phyloP scores from a whole-genome alignment of 1,140 invertebrate genomes.

The Drosophila cardini region DNA sequence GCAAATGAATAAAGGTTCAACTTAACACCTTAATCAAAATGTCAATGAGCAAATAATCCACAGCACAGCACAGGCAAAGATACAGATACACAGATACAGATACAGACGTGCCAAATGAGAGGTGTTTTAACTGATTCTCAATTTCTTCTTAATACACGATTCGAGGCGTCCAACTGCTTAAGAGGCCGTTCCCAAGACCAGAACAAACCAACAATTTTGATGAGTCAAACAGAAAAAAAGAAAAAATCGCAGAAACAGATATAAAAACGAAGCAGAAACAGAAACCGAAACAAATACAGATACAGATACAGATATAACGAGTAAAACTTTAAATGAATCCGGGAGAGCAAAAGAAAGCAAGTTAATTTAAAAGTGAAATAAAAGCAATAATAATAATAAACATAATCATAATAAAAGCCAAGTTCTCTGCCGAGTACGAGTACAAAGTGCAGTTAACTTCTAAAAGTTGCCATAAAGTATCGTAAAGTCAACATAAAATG shows the following conservation, averaged over 20 bases:
- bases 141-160: constrained; percentile 15
- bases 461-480: constrained; percentile 24
- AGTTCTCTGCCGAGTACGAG: constrained; percentile 9
- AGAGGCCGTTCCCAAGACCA: constrained; percentile 39
- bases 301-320: constrained; percentile 32
- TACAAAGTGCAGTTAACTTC: constrained; percentile 34
- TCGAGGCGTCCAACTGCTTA: constrained; percentile 37
- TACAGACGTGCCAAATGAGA: constrained; percentile 60
- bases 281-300: constrained; percentile 14
- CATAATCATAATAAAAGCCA: constrained; percentile 19
- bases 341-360: constrained; percentile 31
- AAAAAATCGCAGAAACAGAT: constrained; percentile 18
- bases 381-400: constrained; percentile 30
- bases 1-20: constrained; percentile 54
- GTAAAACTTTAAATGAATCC: constrained; percentile 3
- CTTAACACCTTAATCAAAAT: constrained; percentile 77
- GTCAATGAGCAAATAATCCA: constrained; percentile 78
- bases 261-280: constrained; percentile 25
- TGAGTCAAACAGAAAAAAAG: constrained; percentile 56
- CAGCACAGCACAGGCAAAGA: constrained; percentile 2
- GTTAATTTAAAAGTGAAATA: constrained; percentile 53
- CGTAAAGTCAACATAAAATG: constrained; percentile 68
- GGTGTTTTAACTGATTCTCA: constrained; percentile 56
- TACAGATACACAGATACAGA: no score
- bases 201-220: constrained; percentile 45